Evolutionary conservation across 2,888 invertebrate genomes (phyloP).

Genomic region (Mechanitis messenoides): DNA sequence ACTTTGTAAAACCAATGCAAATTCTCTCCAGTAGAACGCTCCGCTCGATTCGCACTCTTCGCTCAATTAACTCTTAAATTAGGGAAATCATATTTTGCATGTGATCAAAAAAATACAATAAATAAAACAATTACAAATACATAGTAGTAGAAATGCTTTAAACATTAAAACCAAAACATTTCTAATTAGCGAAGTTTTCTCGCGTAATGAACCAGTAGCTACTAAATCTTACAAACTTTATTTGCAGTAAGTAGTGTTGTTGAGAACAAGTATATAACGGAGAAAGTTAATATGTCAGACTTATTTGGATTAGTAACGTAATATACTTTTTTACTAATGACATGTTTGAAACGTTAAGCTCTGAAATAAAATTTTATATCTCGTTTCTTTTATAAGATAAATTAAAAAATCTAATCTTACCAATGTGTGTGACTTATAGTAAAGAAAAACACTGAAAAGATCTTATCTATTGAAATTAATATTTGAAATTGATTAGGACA

Average conservation of each 20-base stretch:
- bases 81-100: no score
- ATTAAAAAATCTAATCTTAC: no score
- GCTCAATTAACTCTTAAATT: no score
- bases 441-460: no score
- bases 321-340: not conserved
- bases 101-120: not conserved
- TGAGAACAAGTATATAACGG: not conserved
- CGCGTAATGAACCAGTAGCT: slow-evolving; percentile 15
- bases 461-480: no score
- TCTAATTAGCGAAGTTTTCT: slow-evolving; percentile 18
- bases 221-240: slow-evolving; percentile 6
- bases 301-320: not conserved
- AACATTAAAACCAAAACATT: slow-evolving; percentile 2
- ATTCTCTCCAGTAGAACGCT: no score
- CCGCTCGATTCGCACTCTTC: no score
- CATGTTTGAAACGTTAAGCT: not conserved
- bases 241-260: not conserved
- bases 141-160: not conserved
- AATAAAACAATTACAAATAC: not conserved
- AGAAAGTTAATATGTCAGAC: not conserved
- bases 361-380: no score
- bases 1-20: no score
- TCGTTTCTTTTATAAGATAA: no score
- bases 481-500: no score
- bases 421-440: no score